Conservation (phyloP, 2,113 vertebrate genomes). For the Phainopepla nitens region DNA sequence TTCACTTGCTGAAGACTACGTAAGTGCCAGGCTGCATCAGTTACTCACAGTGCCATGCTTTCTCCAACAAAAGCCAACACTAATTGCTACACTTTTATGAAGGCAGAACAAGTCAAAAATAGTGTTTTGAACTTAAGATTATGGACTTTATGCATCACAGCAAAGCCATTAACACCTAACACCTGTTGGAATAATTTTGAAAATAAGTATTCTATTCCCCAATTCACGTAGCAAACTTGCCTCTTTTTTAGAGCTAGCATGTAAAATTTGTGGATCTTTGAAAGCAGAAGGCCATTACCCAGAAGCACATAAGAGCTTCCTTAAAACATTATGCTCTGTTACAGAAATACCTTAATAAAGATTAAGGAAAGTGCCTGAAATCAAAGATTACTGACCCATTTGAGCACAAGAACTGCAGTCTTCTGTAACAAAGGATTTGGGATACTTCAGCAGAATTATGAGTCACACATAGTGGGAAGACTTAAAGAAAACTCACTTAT, state of each 20-base stretch:
- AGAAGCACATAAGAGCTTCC: not conserved
- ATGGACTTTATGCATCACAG: not conserved
- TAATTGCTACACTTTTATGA: not conserved
- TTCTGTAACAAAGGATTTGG: not conserved
- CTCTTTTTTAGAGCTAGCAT: not conserved
- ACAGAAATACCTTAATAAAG: not conserved
- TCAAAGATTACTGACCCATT: not conserved
- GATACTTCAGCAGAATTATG: not conserved
- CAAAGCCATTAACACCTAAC: not conserved
- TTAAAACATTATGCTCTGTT: not conserved
- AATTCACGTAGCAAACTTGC: not conserved
- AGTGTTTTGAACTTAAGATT: not conserved
- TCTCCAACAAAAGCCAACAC: not conserved
- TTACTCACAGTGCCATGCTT: not conserved
- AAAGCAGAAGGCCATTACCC: not conserved
- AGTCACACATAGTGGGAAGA: not conserved
- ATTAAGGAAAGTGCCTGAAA: not conserved
- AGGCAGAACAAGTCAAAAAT: not conserved
- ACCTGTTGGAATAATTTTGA: not conserved
- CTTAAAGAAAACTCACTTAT: not conserved
- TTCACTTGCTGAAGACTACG: not conserved
- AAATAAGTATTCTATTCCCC: not conserved
- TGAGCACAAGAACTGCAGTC: not conserved
- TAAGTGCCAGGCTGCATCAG: not conserved
- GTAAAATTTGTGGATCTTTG: not conserved